phyloP scores from a whole-genome alignment of 2,888 invertebrate species.

The Bedellia somnulentella region DNA sequence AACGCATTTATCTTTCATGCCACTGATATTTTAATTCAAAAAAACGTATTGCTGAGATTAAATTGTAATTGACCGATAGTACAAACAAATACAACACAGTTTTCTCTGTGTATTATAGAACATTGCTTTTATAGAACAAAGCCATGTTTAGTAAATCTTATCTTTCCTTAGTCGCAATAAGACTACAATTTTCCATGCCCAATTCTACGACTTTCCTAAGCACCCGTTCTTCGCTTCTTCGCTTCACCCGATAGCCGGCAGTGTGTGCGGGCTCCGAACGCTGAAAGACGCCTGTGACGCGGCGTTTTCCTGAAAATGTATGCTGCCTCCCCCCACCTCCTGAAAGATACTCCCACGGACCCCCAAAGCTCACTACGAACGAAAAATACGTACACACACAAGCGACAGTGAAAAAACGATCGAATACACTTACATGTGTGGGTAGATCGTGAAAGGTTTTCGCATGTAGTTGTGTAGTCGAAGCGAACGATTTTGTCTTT shows the following conservation, averaged over 20 bases:
- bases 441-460: constrained; percentile 10
- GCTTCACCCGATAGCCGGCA: constrained; percentile 51
- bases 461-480: constrained; percentile 4
- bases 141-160: no score
- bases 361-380: constrained; percentile 14
- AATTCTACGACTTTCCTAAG: constrained; percentile 1
- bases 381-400: constrained; percentile 21
- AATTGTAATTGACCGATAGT: no score
- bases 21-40: no score
- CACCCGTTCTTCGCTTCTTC: constrained; percentile 48
- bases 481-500: constrained; percentile 23
- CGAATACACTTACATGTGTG: no score
- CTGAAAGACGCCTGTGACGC: constrained; percentile 58
- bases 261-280: constrained; percentile 55
- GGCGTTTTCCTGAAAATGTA: constrained; percentile 56
- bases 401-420: constrained; percentile 47
- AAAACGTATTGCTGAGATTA: no score
- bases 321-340: constrained; percentile 26
- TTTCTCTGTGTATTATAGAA: no score
- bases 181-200: no score
- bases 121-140: no score
- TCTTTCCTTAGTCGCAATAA: no score
- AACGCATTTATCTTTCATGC: no score
- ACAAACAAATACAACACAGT: no score
- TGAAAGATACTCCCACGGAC: no score